phyloP scores from a whole-genome alignment of 2,113 vertebrate genomes.

The Acanthochromis polyacanthus region DNA sequence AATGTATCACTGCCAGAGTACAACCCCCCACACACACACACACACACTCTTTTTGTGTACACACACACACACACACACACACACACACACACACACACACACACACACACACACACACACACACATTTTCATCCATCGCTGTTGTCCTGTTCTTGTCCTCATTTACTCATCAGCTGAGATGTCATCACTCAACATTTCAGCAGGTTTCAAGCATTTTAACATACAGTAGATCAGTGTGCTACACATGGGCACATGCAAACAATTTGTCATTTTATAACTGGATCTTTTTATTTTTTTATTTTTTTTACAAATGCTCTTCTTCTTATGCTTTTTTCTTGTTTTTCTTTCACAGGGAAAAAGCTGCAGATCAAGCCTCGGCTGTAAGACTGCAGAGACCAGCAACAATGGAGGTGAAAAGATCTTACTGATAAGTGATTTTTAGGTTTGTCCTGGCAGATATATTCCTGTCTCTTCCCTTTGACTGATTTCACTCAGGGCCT shows the following conservation, averaged over 20 bases:
- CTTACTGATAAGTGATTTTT: neutral
- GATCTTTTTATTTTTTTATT: slow-evolving; percentile 23
- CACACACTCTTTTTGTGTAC: slow-evolving; percentile 17
- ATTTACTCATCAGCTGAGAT: slow-evolving; percentile 65
- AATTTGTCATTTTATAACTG: neutral
- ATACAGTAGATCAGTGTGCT: slow-evolving; percentile 27
- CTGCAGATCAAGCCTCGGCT: slow-evolving; percentile 87
- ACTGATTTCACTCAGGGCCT: slow-evolving; percentile 60
- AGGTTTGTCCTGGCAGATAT: slow-evolving; percentile 45
- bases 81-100: too few species aligned
- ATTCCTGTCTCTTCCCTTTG: slow-evolving; percentile 10
- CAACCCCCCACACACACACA: slow-evolving; percentile 4
- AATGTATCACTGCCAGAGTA: slow-evolving; percentile 82
- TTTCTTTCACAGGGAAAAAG: slow-evolving; percentile 71
- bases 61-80: slow-evolving; percentile 23
- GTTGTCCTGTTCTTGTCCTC: slow-evolving; percentile 58
- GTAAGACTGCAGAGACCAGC: slow-evolving; percentile 28
- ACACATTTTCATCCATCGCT: slow-evolving; percentile 42
- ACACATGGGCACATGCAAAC: slow-evolving; percentile 9
- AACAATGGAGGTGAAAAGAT: neutral
- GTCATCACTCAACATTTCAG: slow-evolving; percentile 69
- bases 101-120: slow-evolving; percentile 26
- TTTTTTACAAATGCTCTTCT: slow-evolving; percentile 29
- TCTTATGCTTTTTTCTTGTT: neutral
- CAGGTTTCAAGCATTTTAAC: slow-evolving; percentile 14